A percentile compares a stretch with the other conserved stretches of the same genome.
These are phyloP conservation scores for Norana najaformis DNA, from an alignment of 2,888 invertebrate genomes.

Conservation along the genomic window DNA sequence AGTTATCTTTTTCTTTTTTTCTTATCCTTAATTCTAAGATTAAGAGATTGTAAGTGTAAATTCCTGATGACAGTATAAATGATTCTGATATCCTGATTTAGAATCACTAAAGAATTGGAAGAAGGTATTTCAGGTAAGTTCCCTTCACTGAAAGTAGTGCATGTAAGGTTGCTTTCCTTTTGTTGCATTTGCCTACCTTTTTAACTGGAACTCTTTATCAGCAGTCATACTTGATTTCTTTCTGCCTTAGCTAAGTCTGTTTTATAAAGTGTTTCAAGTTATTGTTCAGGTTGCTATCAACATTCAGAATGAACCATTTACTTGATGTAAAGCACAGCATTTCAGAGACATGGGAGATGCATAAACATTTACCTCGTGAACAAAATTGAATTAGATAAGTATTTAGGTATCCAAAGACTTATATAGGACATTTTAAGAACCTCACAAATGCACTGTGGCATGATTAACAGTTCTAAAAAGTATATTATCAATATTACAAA, in stretches of 20 bases:
- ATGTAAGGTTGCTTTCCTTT: not conserved
- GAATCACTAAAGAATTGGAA: not conserved
- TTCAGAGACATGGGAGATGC: not conserved
- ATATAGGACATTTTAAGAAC: too few relatives aligned
- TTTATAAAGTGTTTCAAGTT: too few relatives aligned
- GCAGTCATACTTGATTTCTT: not conserved
- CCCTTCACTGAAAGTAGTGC: not conserved
- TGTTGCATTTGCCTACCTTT: not conserved
- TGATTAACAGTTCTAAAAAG: too few relatives aligned
- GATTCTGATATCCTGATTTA: not conserved
- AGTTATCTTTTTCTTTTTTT: too few relatives aligned
- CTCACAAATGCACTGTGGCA: too few relatives aligned
- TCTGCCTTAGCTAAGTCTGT: not conserved
- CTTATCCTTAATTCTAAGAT: not conserved
- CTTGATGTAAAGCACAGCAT: not conserved
- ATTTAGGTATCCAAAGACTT: too few relatives aligned
- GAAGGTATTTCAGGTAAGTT: conserved; percentile 1
- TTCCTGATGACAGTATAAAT: not conserved
- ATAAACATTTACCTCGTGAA: not conserved
- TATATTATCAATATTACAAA: too few relatives aligned
- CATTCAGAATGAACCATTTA: not conserved
- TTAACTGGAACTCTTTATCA: not conserved
- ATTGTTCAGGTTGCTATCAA: not conserved
- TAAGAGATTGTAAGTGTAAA: not conserved
- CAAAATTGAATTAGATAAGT: too few relatives aligned